These are phyloP conservation scores for Alviniconcha strummeri DNA, from an alignment of 2,888 invertebrate genomes.

Conservation along the genomic window DNA sequence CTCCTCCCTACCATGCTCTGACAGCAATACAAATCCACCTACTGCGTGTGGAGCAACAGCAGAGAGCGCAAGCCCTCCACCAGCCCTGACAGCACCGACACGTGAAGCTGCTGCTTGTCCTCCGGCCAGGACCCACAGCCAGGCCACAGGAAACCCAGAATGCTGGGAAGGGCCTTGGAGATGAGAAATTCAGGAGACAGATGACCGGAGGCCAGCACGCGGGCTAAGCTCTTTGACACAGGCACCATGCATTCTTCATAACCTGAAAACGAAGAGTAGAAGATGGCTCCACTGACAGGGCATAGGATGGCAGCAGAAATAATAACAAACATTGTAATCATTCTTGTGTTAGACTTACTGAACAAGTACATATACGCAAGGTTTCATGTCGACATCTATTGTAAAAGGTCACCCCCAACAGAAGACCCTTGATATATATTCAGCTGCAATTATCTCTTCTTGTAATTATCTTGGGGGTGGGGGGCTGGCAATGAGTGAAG, in stretches of 20 bases:
- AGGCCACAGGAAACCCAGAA: conserved; percentile 12
- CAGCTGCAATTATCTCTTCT: too few species aligned
- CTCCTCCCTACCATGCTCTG: too few species aligned
- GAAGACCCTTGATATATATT: too few species aligned
- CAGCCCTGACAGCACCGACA: background rate
- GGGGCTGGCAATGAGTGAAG: too few species aligned
- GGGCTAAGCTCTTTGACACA: background rate
- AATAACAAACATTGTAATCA: too few species aligned
- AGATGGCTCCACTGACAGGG: too few species aligned
- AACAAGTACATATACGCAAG: too few species aligned
- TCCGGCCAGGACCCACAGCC: conserved; percentile 12
- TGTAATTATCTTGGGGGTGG: too few species aligned
- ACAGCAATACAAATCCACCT: background rate
- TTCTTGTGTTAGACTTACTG: too few species aligned
- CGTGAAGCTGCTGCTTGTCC: conserved; percentile 1
- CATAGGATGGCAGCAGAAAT: too few species aligned
- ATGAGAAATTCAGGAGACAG: conserved; percentile 1
- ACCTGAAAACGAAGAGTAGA: background rate
- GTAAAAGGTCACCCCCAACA: too few species aligned
- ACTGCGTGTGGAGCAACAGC: conserved; percentile 15
- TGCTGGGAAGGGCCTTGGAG: background rate
- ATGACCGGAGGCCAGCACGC: background rate
- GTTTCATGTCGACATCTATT: too few species aligned
- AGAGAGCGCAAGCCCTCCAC: background rate
- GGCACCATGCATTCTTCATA: conserved; percentile 19